Percentiles rank a stretch among this genome's conserved stretches.
Conservation (phyloP, 1,140 invertebrate genomes). For the Luehdorfia chinensis region DNA sequence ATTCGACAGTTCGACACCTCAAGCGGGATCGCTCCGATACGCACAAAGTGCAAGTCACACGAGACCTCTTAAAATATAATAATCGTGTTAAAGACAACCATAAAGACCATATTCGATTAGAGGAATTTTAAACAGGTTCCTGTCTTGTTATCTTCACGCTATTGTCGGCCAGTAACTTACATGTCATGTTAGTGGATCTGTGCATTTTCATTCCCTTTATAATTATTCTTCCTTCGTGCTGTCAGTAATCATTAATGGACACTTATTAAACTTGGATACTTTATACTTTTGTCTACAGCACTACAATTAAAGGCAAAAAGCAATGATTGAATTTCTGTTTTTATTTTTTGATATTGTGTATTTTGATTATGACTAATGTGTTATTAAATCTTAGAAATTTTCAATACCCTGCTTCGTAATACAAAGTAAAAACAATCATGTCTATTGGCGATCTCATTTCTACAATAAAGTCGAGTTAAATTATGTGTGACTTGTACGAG, state of each 20-base stretch:
- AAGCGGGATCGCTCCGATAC: constrained; percentile 38
- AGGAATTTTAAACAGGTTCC: constrained; percentile 71
- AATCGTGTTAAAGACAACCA: constrained; percentile 78
- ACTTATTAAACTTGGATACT: constrained; percentile 12
- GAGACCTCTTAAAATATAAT: constrained; percentile 77
- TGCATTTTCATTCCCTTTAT: constrained; percentile 61
- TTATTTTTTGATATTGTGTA: neutral
- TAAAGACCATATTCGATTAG: constrained; percentile 75
- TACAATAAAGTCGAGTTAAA: no score
- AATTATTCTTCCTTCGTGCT: constrained; percentile 57
- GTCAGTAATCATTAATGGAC: constrained; percentile 36
- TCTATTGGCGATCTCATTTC: no score
- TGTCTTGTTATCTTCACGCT: constrained; percentile 67
- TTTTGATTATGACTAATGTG: no score
- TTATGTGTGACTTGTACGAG: no score
- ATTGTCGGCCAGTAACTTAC: constrained; percentile 59
- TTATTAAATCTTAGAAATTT: no score
- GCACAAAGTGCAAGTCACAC: constrained; percentile 73
- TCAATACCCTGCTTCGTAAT: no score
- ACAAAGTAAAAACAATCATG: no score
- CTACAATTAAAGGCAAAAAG: constrained; percentile 1
- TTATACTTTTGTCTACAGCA: constrained; percentile 13
- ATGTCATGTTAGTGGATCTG: constrained; percentile 48
- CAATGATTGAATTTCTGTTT: neutral
- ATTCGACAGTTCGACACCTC: constrained; percentile 73